Conservation (phyloP, 2,113 vertebrate species). For the Otis tarda region DNA sequence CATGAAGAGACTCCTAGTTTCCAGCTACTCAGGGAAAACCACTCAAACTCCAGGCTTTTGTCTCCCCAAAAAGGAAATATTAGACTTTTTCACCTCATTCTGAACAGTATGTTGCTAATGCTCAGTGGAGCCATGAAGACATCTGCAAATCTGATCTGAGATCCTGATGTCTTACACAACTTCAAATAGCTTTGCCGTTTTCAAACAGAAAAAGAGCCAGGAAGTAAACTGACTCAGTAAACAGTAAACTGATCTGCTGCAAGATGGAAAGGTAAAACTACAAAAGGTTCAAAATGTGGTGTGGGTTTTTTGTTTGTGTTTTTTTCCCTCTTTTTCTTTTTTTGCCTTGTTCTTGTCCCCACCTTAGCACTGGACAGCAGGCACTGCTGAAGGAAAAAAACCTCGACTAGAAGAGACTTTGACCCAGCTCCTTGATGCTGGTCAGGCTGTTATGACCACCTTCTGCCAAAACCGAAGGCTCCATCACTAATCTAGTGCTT, state of each 20-base stretch:
- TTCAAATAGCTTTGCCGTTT: not conserved
- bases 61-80: not conserved
- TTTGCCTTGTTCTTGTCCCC: rapidly evolving
- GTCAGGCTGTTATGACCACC: not conserved
- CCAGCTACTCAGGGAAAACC: not conserved
- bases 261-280: not conserved
- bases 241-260: not conserved
- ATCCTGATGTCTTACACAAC: not conserved
- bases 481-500: not conserved
- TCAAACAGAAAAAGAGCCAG: not conserved
- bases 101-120: not conserved
- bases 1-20: not conserved
- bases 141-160: not conserved
- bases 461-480: not conserved
- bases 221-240: not conserved
- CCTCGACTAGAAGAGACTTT: not conserved
- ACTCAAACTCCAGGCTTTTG: not conserved
- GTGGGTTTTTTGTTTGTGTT: too few relatives aligned
- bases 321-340: rapidly evolving
- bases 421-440: not conserved
- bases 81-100: not conserved
- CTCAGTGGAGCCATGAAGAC: not conserved
- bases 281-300: not conserved
- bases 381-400: not conserved
- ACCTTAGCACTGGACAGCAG: rapidly evolving